Percentiles rank a stretch among this genome's conserved stretches.
phyloP scores from a whole-genome alignment of 2,113 vertebrate species.

The Thamnaconus septentrionalis region DNA sequence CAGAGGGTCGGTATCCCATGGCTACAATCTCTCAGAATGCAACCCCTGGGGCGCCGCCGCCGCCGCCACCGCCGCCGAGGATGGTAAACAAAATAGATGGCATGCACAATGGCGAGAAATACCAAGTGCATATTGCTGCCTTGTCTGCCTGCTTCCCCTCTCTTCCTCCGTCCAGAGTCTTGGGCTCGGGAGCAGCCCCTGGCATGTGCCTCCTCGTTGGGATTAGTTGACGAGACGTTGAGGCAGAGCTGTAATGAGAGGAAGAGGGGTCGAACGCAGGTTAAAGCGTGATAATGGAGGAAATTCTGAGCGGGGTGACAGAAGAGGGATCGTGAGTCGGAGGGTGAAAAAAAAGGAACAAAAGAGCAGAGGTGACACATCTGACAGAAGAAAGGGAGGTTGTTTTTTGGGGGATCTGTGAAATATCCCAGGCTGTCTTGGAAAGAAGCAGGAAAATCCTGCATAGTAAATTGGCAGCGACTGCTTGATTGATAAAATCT shows the following conservation, averaged over 20 bases:
- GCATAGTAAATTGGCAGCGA: too few relatives aligned
- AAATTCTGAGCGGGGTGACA: too few relatives aligned
- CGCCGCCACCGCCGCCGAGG: not conserved
- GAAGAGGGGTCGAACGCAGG: slow-evolving; percentile 4
- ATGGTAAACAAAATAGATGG: slow-evolving; percentile 42
- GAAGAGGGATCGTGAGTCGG: not conserved
- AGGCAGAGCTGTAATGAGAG: not conserved
- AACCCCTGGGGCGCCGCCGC: slow-evolving; percentile 1
- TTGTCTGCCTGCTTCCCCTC: not conserved
- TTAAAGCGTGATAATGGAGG: not conserved
- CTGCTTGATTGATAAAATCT: too few relatives aligned
- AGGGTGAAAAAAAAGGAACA: slow-evolving; percentile 4
- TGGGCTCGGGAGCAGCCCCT: too few relatives aligned
- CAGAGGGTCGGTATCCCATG: slow-evolving; percentile 49
- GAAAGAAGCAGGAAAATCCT: too few relatives aligned
- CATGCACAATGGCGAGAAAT: slow-evolving; percentile 24
- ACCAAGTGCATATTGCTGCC: not conserved
- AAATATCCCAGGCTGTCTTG: too few relatives aligned
- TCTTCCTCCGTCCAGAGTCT: not conserved
- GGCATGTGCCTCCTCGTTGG: slow-evolving; percentile 21
- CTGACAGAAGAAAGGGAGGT: not conserved
- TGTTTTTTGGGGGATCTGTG: too few relatives aligned
- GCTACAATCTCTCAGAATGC: slow-evolving; percentile 50
- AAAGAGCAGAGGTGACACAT: not conserved
- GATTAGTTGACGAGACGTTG: slow-evolving; percentile 9